Conservation (phyloP, 2,888 invertebrate species). For the Phasia obesa region DNA sequence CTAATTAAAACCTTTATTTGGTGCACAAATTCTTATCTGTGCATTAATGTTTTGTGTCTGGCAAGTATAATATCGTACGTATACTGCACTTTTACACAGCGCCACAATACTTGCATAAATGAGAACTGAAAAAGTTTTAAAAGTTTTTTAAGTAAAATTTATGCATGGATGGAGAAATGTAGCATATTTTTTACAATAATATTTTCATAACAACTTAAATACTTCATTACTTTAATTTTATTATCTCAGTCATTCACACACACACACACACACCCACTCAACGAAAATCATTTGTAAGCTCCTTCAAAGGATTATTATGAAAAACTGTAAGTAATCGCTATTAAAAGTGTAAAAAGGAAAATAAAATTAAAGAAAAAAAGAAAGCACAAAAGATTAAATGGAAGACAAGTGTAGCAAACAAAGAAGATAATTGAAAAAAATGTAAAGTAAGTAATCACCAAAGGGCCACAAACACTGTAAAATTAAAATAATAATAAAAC, state of each 20-base stretch:
- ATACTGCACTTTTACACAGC: too few species aligned
- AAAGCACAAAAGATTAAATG: background rate
- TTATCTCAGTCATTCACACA: slow-evolving; percentile 22
- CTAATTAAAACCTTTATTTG: too few species aligned
- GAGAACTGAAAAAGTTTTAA: slow-evolving; percentile 14
- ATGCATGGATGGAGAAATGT: background rate
- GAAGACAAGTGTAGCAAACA: slow-evolving; percentile 13
- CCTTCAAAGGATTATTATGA: slow-evolving; percentile 33
- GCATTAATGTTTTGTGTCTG: too few species aligned
- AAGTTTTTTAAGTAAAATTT: slow-evolving; percentile 12
- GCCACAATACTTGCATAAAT: too few species aligned
- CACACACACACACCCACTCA: background rate
- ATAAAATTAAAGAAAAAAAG: background rate
- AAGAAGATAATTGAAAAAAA: slow-evolving; percentile 1
- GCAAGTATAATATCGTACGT: too few species aligned
- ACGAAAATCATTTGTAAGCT: background rate
- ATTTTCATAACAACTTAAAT: slow-evolving; percentile 50
- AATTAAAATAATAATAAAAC: slow-evolving; percentile 58
- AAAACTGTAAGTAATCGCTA: slow-evolving; percentile 56
- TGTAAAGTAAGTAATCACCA: slow-evolving; percentile 23
- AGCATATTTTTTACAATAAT: background rate
- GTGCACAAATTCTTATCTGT: too few species aligned
- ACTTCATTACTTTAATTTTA: slow-evolving; percentile 58
- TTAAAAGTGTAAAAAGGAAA: slow-evolving; percentile 29
- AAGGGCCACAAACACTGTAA: slow-evolving; percentile 54